These are phyloP conservation scores for Melanostoma mellinum DNA, from an alignment of 2,888 invertebrate species.

Conservation along the genomic window DNA sequence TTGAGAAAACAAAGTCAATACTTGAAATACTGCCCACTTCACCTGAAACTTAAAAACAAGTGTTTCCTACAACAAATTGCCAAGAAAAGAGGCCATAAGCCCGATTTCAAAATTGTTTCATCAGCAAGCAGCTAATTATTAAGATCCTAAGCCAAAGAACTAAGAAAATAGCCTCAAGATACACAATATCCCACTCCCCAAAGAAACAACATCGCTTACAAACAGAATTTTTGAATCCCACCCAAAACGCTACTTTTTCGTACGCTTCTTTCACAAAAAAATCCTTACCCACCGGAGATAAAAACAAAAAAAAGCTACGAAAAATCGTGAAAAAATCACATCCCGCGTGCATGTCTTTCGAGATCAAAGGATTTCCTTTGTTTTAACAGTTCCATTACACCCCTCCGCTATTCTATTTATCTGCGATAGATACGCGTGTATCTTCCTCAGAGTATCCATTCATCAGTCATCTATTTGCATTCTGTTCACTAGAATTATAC, in stretches of 20 bases:
- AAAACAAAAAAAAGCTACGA: constrained; percentile 35
- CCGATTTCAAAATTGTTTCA: constrained; percentile 1
- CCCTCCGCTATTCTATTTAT: constrained; percentile 45
- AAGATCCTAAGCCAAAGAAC: constrained; percentile 29
- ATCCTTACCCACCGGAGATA: constrained; percentile 21
- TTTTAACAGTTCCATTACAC: constrained; percentile 55
- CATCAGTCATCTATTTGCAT: constrained; percentile 67
- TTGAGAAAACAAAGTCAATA: constrained; percentile 24
- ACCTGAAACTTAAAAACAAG: constrained; percentile 22
- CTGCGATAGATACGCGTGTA: constrained; percentile 65
- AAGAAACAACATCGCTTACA: constrained; percentile 36
- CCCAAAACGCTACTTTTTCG: constrained; percentile 33
- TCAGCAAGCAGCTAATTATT: constrained; percentile 43
- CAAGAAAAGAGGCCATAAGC: constrained; percentile 20
- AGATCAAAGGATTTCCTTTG: constrained; percentile 71
- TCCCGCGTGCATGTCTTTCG: constrained; percentile 48
- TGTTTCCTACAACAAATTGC: constrained; percentile 24
- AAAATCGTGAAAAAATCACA: constrained; percentile 63
- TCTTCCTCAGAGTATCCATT: constrained; percentile 44
- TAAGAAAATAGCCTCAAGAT: constrained; percentile 43
- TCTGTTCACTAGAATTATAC: constrained; percentile 60
- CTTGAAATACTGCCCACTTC: not conserved
- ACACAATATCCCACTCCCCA: not conserved
- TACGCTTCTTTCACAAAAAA: constrained; percentile 12
- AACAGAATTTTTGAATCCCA: constrained; percentile 67